Evolutionary conservation across 2,888 invertebrate species (phyloP).

Genomic region (Brachyopa scutellaris): DNA sequence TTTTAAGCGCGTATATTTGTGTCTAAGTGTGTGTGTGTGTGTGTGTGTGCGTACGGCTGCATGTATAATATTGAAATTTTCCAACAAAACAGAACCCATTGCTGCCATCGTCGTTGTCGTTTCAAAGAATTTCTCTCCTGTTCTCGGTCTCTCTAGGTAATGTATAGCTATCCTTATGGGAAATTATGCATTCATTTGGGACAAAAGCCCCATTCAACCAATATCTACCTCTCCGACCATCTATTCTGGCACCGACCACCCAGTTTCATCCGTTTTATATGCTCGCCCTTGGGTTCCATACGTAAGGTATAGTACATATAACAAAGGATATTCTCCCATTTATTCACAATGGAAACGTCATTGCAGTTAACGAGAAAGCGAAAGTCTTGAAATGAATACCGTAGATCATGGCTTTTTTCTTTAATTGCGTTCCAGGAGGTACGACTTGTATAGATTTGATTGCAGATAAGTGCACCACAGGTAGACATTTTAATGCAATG

Average conservation of each 20-base stretch:
- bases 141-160: not conserved
- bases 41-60: too few species aligned
- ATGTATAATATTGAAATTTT: slow-evolving; percentile 32
- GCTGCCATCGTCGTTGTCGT: slow-evolving; percentile 15
- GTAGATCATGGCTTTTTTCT: slow-evolving; percentile 6
- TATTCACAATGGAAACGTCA: slow-evolving; percentile 12
- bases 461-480: not conserved
- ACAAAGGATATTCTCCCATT: slow-evolving; percentile 13
- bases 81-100: slow-evolving; percentile 8
- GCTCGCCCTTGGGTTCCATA: slow-evolving; percentile 5
- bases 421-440: slow-evolving; percentile 44
- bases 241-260: slow-evolving; percentile 7
- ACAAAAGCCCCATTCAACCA: slow-evolving; percentile 55
- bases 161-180: slow-evolving; percentile 56
- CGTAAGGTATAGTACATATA: not conserved
- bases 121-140: slow-evolving; percentile 34
- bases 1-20: too few species aligned
- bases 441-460: not conserved
- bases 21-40: too few species aligned
- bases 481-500: not conserved
- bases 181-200: slow-evolving; percentile 65
- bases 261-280: slow-evolving; percentile 1
- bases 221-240: slow-evolving; percentile 15
- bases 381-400: slow-evolving; percentile 41
- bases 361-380: slow-evolving; percentile 41